phyloP scores from a whole-genome alignment of 2,797 vertebrate genomes.

The Myotis planiceps region DNA sequence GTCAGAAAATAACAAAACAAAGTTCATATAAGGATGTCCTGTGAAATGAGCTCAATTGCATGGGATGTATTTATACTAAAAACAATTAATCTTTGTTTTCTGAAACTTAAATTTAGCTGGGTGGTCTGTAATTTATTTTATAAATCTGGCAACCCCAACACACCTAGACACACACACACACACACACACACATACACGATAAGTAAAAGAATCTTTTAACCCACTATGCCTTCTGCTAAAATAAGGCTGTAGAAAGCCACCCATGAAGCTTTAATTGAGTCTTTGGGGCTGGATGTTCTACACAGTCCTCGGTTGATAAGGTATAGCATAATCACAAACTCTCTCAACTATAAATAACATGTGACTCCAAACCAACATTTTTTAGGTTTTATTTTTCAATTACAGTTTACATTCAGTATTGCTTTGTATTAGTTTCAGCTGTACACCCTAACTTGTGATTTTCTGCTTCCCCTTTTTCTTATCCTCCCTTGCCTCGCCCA shows the following conservation, averaged over 20 bases:
- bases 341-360: not conserved
- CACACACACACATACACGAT: not conserved
- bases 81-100: not conserved
- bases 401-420: not conserved
- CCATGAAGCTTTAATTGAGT: not conserved
- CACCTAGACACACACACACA: not conserved
- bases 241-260: not conserved
- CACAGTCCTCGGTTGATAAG: not conserved
- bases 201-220: not conserved
- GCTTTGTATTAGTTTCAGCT: not conserved
- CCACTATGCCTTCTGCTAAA: not conserved
- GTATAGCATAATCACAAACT: not conserved
- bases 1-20: not conserved
- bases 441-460: not conserved
- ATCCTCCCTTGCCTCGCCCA: not conserved
- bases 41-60: not conserved
- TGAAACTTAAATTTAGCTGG: constrained; percentile 6
- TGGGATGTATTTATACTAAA: not conserved
- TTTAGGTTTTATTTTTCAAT: not conserved
- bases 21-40: not conserved
- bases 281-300: not conserved
- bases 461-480: not conserved
- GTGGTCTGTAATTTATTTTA: not conserved
- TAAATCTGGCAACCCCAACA: not conserved
- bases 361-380: not conserved